Evolutionary conservation across 2,888 invertebrate species (phyloP).

Genomic region (Hypolimnas misippus): DNA sequence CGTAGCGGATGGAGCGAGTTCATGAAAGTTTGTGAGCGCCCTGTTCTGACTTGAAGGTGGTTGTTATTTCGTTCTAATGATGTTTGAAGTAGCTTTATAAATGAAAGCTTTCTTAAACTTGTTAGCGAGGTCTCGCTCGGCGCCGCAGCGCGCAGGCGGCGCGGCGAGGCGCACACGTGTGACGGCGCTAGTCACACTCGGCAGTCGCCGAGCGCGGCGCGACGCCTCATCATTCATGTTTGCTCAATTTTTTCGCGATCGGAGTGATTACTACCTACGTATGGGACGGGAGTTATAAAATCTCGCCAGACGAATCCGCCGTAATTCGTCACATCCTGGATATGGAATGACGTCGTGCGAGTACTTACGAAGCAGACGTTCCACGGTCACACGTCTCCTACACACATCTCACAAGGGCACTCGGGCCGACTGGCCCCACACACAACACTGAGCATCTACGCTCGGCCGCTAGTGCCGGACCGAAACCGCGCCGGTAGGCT

Average conservation of each 20-base stretch:
- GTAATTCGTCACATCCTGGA: conserved; percentile 46
- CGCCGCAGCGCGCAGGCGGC: conserved; percentile 42
- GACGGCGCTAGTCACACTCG: conserved; percentile 65
- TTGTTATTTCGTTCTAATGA: conserved; percentile 25
- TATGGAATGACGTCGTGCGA: conserved; percentile 54
- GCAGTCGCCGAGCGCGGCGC: conserved; percentile 52
- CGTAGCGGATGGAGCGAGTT: too few relatives aligned
- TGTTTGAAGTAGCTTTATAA: conserved; percentile 47
- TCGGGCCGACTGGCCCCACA: conserved; percentile 74
- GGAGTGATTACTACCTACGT: conserved; percentile 58
- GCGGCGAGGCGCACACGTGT: conserved; percentile 65
- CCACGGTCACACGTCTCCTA: conserved; percentile 79
- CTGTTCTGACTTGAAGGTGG: not conserved
- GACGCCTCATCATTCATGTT: conserved; percentile 68
- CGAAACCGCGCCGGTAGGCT: conserved; percentile 74
- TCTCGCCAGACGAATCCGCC: conserved; percentile 51
- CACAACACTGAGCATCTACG: conserved; percentile 70
- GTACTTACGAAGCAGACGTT: conserved; percentile 79
- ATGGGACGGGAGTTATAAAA: conserved; percentile 53
- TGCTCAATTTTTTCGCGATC: conserved; percentile 61
- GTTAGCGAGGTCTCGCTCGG: conserved; percentile 55
- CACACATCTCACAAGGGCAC: conserved; percentile 80
- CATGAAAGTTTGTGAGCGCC: not conserved
- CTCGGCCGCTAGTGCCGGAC: conserved; percentile 65
- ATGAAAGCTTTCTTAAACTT: conserved; percentile 62